Evolutionary conservation across 2,113 vertebrate species (phyloP).

Genomic region (Coryphaenoides rupestris): DNA sequence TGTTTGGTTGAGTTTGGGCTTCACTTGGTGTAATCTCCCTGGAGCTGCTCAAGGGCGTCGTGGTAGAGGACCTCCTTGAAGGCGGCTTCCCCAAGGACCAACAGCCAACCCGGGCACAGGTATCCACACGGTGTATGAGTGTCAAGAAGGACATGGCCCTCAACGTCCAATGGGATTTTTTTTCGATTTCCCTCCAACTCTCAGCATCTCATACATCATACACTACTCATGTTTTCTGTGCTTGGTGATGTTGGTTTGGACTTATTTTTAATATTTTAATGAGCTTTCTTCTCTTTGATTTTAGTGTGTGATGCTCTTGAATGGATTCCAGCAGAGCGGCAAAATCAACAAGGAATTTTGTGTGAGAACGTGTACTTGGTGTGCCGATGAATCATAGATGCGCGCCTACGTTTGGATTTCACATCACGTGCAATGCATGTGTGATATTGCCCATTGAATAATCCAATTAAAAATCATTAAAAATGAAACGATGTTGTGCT

Average conservation of each 20-base stretch:
- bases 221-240: slow-evolving; percentile 33
- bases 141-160: slow-evolving; percentile 8
- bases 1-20: no score
- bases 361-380: slow-evolving; percentile 26
- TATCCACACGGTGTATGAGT: no score
- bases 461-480: no score
- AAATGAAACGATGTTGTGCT: slow-evolving; percentile 23
- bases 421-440: slow-evolving; percentile 23
- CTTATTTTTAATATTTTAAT: slow-evolving; percentile 55
- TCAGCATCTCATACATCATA: slow-evolving; percentile 27
- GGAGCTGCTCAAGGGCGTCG: no score
- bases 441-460: background rate
- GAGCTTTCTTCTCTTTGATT: slow-evolving; percentile 19
- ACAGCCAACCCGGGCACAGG: background rate
- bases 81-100: slow-evolving; percentile 1
- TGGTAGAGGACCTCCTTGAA: no score
- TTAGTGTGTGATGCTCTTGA: slow-evolving; percentile 26
- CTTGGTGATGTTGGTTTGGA: slow-evolving; percentile 34
- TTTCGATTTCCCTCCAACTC: slow-evolving; percentile 22
- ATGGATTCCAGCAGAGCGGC: slow-evolving; percentile 7
- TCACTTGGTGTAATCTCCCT: no score
- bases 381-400: slow-evolving; percentile 9
- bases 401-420: slow-evolving; percentile 8
- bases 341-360: slow-evolving; percentile 40
- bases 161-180: slow-evolving; percentile 16